Percentiles rank a stretch among this genome's conserved stretches.
Evolutionary conservation across 1,140 invertebrate genomes (phyloP).

Genomic region (Lepeophtheirus salmonis): DNA sequence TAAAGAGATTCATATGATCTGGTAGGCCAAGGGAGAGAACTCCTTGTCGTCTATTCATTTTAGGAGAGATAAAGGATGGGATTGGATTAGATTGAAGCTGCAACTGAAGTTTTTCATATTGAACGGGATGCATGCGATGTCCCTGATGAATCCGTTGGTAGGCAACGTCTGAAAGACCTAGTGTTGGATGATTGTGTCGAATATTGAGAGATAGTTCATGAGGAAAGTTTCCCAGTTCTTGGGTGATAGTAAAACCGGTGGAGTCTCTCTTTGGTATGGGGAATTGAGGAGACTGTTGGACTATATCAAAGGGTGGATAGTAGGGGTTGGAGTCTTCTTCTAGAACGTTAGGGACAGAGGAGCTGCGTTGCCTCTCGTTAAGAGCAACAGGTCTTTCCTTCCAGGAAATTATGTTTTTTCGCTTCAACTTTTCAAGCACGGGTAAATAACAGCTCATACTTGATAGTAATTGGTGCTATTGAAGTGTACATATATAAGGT

Average conservation of each 20-base stretch:
- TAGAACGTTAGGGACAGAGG: background rate
- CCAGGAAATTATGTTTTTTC: background rate
- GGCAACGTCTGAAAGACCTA: slow-evolving; percentile 8
- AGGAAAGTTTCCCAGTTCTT: slow-evolving; percentile 3
- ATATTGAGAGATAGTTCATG: slow-evolving; percentile 11
- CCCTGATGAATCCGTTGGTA: slow-evolving; percentile 9
- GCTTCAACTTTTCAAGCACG: background rate
- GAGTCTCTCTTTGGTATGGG: background rate
- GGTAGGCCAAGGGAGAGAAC: slow-evolving; percentile 11
- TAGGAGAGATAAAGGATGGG: too few species aligned
- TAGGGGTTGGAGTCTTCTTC: background rate
- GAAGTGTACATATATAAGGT: too few species aligned
- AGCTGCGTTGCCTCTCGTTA: background rate
- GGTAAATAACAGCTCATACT: background rate
- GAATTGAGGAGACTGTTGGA: background rate
- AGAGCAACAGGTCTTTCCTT: too few species aligned
- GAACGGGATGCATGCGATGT: slow-evolving; percentile 6
- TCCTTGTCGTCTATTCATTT: too few species aligned
- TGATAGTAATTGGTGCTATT: too few species aligned
- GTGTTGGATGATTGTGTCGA: slow-evolving; percentile 13
- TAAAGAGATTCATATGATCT: background rate
- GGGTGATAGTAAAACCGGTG: slow-evolving; percentile 4
- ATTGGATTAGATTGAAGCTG: background rate
- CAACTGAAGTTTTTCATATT: background rate
- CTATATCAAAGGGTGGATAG: background rate